Evolutionary conservation across 2,113 vertebrate genomes (phyloP).

Genomic region (Amazona guildingii): DNA sequence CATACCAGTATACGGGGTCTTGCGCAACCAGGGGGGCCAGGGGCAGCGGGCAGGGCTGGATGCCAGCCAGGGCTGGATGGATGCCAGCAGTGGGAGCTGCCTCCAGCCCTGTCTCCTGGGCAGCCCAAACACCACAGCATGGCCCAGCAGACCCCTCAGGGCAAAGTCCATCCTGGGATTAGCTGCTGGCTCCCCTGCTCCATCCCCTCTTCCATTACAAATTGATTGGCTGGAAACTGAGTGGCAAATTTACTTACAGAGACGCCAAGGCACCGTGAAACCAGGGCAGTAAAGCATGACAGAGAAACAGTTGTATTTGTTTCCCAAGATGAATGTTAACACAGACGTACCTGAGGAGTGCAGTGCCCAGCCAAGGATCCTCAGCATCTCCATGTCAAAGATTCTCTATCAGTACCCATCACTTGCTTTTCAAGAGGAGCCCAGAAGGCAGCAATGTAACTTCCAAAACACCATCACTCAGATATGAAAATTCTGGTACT

Average conservation of each 20-base stretch:
- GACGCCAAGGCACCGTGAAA: background rate
- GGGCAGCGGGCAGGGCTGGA: background rate
- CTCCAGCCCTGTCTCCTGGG: background rate
- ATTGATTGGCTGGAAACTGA: background rate
- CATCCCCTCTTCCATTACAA: background rate
- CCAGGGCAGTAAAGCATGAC: background rate
- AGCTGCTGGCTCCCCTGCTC: background rate
- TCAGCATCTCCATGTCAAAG: background rate
- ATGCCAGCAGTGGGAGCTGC: background rate
- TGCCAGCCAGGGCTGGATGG: background rate
- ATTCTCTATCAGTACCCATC: background rate
- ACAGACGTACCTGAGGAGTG: background rate
- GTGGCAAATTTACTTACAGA: background rate
- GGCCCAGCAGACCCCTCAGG: background rate
- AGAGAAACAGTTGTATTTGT: background rate
- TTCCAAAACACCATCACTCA: background rate
- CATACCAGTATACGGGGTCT: rapidly evolving
- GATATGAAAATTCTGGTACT: background rate
- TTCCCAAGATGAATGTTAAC: background rate
- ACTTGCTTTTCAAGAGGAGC: background rate
- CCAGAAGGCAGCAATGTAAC: background rate
- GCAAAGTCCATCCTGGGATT: background rate
- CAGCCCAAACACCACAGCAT: background rate
- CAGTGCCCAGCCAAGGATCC: background rate
- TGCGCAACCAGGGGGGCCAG: background rate